These are phyloP conservation scores for Cephalotes varians DNA, from an alignment of 2,888 invertebrate genomes.

Conservation along the genomic window DNA sequence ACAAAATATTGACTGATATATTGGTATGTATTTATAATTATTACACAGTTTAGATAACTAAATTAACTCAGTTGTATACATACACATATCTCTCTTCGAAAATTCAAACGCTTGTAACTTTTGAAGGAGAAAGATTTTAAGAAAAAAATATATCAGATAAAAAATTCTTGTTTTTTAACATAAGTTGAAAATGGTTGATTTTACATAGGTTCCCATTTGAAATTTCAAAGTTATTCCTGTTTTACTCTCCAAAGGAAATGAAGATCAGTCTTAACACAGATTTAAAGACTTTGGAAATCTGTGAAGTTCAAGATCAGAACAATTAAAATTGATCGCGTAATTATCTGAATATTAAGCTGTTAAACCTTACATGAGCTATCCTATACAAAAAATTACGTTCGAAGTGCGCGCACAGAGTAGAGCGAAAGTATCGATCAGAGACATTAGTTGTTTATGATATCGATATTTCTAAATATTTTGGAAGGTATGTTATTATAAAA, in stretches of 20 bases:
- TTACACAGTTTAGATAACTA: not conserved
- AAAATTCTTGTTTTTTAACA: not conserved
- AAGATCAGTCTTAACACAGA: not conserved
- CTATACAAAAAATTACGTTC: not conserved
- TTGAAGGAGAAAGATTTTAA: not conserved
- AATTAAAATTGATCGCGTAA: too few species aligned
- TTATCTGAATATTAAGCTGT: not conserved
- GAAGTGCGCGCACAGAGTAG: too few species aligned
- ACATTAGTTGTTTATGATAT: too few species aligned
- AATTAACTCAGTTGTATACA: not conserved
- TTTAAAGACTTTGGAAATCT: not conserved
- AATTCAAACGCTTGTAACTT: not conserved
- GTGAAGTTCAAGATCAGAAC: not conserved
- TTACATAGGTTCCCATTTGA: not conserved
- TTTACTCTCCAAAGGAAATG: not conserved
- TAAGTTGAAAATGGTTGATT: not conserved
- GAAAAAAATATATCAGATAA: not conserved
- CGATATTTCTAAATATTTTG: too few species aligned
- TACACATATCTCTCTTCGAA: not conserved
- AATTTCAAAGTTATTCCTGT: not conserved
- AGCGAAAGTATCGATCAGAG: too few species aligned
- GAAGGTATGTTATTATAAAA: not conserved
- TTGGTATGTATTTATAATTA: slow-evolving; percentile 87
- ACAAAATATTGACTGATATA: slow-evolving; percentile 95
- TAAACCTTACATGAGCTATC: not conserved